phyloP scores from a whole-genome alignment of 2,888 invertebrate species.

The Allophyes oxyacanthae region DNA sequence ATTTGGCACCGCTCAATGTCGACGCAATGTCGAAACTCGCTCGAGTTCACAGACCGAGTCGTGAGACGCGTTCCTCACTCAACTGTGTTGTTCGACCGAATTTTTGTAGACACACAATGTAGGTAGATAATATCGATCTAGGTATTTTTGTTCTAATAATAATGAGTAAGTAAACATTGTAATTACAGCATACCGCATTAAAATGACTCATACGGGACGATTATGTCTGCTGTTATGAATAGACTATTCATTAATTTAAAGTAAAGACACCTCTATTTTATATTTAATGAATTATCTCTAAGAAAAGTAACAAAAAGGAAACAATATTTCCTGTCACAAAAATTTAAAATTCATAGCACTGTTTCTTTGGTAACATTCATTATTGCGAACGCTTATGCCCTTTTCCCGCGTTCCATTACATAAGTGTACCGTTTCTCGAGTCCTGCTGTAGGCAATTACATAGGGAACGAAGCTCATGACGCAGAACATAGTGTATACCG shows the following conservation, averaged over 20 bases:
- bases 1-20: conserved; percentile 87
- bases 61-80: conserved; percentile 78
- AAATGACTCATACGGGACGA: neutral
- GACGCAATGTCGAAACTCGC: conserved; percentile 85
- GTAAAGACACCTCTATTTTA: too few relatives aligned
- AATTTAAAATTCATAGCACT: too few relatives aligned
- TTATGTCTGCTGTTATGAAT: neutral
- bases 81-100: conserved; percentile 77
- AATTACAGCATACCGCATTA: conserved; percentile 6
- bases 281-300: too few relatives aligned
- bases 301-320: too few relatives aligned
- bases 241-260: too few relatives aligned
- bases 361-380: too few relatives aligned
- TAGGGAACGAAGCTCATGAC: conserved; percentile 13
- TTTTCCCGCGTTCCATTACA: too few relatives aligned
- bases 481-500: conserved; percentile 53
- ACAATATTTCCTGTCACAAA: too few relatives aligned
- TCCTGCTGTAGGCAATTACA: too few relatives aligned
- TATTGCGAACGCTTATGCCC: too few relatives aligned
- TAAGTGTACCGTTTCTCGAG: too few relatives aligned
- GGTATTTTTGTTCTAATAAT: conserved; percentile 31
- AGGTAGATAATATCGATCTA: conserved; percentile 34
- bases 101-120: conserved; percentile 68
- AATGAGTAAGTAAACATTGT: conserved; percentile 15
- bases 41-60: conserved; percentile 84